These are phyloP conservation scores for Notolabrus celidotus DNA, from an alignment of 2,797 vertebrate species.

Conservation along the genomic window DNA sequence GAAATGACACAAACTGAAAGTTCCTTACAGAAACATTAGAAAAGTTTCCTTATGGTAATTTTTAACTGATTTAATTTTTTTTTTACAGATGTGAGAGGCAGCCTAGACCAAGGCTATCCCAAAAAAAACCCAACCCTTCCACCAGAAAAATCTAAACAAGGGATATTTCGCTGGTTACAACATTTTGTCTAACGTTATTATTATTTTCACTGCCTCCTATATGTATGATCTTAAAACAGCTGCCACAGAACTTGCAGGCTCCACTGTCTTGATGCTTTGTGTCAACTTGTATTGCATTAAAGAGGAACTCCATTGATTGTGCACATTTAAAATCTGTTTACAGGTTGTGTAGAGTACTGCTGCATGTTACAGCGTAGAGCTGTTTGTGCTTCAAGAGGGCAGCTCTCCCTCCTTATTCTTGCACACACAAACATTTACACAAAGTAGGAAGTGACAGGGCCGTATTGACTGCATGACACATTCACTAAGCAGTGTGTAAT, in stretches of 20 bases:
- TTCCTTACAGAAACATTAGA: no score
- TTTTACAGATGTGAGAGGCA: no score
- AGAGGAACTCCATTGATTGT: slow-evolving; percentile 1
- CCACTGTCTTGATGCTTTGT: neutral
- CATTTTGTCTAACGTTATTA: no score
- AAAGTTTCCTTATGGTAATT: no score
- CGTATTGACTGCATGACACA: slow-evolving; percentile 35
- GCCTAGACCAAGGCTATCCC: no score
- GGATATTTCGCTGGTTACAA: no score
- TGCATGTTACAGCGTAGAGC: neutral
- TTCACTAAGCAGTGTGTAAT: slow-evolving; percentile 14
- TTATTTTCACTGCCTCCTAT: no score
- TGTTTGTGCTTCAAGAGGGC: neutral
- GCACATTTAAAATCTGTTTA: neutral
- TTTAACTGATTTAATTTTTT: no score
- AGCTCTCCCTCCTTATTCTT: neutral
- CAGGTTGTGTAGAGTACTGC: neutral
- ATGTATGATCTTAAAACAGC: slow-evolving; percentile 14
- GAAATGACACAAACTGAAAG: no score
- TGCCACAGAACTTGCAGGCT: neutral
- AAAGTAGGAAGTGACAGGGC: slow-evolving; percentile 5
- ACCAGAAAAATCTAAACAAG: no score
- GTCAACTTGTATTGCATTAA: neutral
- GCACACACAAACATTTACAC: neutral
- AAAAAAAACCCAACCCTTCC: no score